Base-by-base conservation (phyloP, 2,113 vertebrate genomes). In the Menura novaehollandiae region DNA sequence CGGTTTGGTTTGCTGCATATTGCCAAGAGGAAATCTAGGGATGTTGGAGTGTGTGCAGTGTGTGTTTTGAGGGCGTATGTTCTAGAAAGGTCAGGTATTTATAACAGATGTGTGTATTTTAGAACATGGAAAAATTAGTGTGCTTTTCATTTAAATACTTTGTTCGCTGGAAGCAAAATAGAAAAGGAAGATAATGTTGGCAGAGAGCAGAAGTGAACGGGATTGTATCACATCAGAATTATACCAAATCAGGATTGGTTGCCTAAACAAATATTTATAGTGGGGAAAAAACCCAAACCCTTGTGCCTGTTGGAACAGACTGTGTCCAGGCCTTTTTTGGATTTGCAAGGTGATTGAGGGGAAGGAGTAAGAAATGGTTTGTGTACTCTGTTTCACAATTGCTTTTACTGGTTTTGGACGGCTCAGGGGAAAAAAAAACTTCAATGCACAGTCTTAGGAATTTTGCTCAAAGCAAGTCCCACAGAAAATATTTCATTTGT, bases 121-220 rank as follows among this genome's bases (percentile, higher is more conserved):
- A 44, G n/a, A 91, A 52, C 20, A 32, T 59, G 58, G 56, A 49
- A 88, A 63, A 41, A 78, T 17, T 13, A 77, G 15, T 26, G 35
- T 92, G 47, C 17, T 84, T 83, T 90, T 93, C 27, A 56, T 84
- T 87, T 56, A 81, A 94, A 68, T 80, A 59, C 64, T 93, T 92
- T 67, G 27, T 90, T 86, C 56, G 22, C 44, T 68, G 44, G 55
- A 88, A 84, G 53, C 16, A 63, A 78, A 81, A 83, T 56, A 92
- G 62, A 72, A 53, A 63, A 63, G 56, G 28, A 88, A 41, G 64
- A 53, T 92, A 81, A 71, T 41, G 41, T 39, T 95, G 83, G 60
- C 72, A 91, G 64, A 84, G 52, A 68, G 46, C 46, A 90, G 59
- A 93, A 81, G n/a, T 46, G 46, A 81, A 67, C 63, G 80, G 52